Percentiles rank a stretch among this genome's conserved stretches.
phyloP scores from a whole-genome alignment of 2,888 invertebrate genomes.

The Sinelater perroti region DNA sequence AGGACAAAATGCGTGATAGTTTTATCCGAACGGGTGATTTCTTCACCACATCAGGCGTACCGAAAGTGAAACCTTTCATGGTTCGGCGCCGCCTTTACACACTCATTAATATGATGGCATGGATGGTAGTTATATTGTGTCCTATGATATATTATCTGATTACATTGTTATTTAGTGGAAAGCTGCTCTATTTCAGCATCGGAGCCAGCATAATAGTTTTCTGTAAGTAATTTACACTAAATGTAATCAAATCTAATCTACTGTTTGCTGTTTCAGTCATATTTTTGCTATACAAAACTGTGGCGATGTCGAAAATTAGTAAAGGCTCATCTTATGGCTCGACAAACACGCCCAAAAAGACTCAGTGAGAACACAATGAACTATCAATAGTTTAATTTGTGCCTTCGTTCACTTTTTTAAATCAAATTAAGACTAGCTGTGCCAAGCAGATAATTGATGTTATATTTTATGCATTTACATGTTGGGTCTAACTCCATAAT shows the following conservation, averaged over 20 bases:
- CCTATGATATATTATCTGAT: slow-evolving; percentile 77
- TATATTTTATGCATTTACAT: slow-evolving; percentile 14
- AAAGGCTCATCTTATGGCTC: slow-evolving; percentile 83
- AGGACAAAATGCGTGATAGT: slow-evolving; percentile 65
- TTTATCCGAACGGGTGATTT: slow-evolving; percentile 81
- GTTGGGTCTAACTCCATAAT: no score
- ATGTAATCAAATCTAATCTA: neutral
- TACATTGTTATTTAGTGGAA: slow-evolving; percentile 75
- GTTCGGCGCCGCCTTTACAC: slow-evolving; percentile 71
- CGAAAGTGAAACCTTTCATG: slow-evolving; percentile 68
- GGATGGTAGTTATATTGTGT: slow-evolving; percentile 74
- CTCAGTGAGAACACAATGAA: slow-evolving; percentile 45
- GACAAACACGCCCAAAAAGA: slow-evolving; percentile 65
- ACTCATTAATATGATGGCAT: slow-evolving; percentile 75
- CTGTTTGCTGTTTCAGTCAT: slow-evolving; percentile 67
- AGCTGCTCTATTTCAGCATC: slow-evolving; percentile 73
- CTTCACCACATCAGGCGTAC: slow-evolving; percentile 77
- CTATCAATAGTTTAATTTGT: slow-evolving; percentile 25
- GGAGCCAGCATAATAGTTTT: slow-evolving; percentile 70
- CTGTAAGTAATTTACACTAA: slow-evolving; percentile 15
- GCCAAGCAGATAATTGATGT: slow-evolving; percentile 20
- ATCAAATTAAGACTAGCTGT: slow-evolving; percentile 23
- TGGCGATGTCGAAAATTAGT: slow-evolving; percentile 85
- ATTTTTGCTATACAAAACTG: slow-evolving; percentile 78
- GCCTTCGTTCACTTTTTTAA: slow-evolving; percentile 27